A percentile compares a stretch with the other conserved stretches of the same genome.
These are phyloP conservation scores for Alcedo atthis DNA, from an alignment of 2,797 vertebrate species.

Conservation along the genomic window DNA sequence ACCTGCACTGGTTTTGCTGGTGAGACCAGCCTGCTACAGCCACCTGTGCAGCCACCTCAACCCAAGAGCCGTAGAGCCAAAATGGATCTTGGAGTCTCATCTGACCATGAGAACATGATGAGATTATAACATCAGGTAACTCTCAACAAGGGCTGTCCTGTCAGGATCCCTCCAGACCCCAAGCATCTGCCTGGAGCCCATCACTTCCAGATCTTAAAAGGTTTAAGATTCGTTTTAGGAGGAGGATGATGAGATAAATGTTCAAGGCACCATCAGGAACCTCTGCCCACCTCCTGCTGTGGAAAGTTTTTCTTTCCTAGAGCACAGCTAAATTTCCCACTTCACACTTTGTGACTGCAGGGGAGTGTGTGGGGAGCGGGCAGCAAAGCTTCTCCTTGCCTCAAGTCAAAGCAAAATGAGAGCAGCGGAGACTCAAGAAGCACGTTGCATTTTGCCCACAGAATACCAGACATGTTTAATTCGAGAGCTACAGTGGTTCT, in stretches of 20 bases:
- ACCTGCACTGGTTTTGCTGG: neutral
- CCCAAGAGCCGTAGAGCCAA: neutral
- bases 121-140: neutral
- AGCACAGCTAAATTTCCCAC: neutral
- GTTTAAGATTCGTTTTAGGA: neutral
- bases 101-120: neutral
- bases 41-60: neutral
- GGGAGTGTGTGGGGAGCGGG: rapidly evolving
- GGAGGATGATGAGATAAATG: neutral
- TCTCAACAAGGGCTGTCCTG: neutral
- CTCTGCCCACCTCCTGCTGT: neutral
- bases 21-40: rapidly evolving
- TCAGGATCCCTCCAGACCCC: neutral
- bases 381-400: neutral
- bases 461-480: neutral
- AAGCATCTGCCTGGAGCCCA: neutral
- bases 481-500: neutral
- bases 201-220: neutral
- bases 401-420: neutral
- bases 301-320: neutral
- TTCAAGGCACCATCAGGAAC: neutral
- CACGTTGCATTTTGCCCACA: neutral
- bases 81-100: neutral
- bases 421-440: neutral
- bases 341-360: neutral